Percentiles rank a stretch among this genome's conserved stretches.
phyloP scores from a whole-genome alignment of 2,888 invertebrate genomes.

The Octodonta nipae region DNA sequence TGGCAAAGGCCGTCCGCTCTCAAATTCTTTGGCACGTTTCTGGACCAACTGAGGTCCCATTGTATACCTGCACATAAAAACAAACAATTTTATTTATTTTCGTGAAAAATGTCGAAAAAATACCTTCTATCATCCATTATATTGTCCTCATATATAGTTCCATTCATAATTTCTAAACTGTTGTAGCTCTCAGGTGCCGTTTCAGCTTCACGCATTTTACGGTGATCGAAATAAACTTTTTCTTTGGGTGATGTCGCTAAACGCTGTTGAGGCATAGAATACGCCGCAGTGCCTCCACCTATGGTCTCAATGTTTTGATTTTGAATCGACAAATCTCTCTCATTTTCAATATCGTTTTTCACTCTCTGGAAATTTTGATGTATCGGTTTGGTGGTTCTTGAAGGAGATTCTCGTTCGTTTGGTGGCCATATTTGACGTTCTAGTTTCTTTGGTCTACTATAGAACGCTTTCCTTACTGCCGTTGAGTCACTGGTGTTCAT shows the following conservation, averaged over 20 bases:
- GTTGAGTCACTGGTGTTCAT: slow-evolving; percentile 23
- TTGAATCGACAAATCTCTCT: slow-evolving; percentile 25
- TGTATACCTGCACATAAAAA: slow-evolving; percentile 25
- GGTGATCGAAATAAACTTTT: slow-evolving; percentile 3
- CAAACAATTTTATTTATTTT: not conserved
- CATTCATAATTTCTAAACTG: slow-evolving; percentile 15
- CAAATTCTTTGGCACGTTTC: slow-evolving; percentile 60
- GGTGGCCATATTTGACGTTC: slow-evolving; percentile 61
- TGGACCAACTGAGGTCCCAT: slow-evolving; percentile 53
- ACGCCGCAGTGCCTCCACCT: slow-evolving; percentile 11
- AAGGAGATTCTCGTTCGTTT: slow-evolving; percentile 38
- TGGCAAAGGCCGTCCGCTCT: slow-evolving; percentile 46
- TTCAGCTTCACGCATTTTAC: slow-evolving; percentile 20
- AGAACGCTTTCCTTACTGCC: slow-evolving; percentile 53
- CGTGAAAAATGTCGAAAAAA: too few species aligned
- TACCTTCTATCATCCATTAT: slow-evolving; percentile 17
- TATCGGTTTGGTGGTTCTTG: slow-evolving; percentile 33
- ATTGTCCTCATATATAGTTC: slow-evolving; percentile 12
- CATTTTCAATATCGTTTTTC: slow-evolving; percentile 35
- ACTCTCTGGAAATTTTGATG: slow-evolving; percentile 39
- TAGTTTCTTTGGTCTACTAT: slow-evolving; percentile 64
- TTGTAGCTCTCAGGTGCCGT: slow-evolving; percentile 21
- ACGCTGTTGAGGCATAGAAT: slow-evolving; percentile 18
- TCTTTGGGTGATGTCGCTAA: slow-evolving; percentile 20
- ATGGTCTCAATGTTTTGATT: slow-evolving; percentile 11